Evolutionary conservation across 2,113 vertebrate species (phyloP), one percentile per base, ranked within the genome.

Genomic region (Tachycineta bicolor): DNA sequence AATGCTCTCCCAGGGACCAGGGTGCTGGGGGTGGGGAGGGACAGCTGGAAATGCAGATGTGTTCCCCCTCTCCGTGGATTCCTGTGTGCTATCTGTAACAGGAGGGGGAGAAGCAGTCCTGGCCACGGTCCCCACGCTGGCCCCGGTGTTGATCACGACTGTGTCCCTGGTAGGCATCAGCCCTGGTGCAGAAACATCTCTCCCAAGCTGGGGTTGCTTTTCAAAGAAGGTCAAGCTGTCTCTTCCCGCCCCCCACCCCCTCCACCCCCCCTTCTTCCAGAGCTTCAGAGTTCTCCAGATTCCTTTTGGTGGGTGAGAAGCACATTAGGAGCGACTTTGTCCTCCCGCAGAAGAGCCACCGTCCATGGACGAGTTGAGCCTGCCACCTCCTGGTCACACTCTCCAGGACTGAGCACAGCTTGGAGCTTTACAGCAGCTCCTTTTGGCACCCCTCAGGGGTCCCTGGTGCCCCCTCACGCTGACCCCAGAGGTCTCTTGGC

Each of bases 371-470:
- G 92, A 92, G 94, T 88, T 90, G 90, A 84, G 92, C 79, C 95
- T 97, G 96, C 96, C 96, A 93, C 82, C 96, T 97, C 58, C 96
- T 97, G 97, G 95, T 73, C 64, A 75, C 33, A 34, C 22, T 41
- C 37, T 26, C 82, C 68, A 24, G 47, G 31, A 33, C 53, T 44
- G 33, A 22, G 52, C 80, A 23, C 47, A 10, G 56, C 83, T 29
- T 1, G 29, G 74, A 67, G 69, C 34, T 37, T 34, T 9, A 8
- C 52, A 43, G 49, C 25, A 21, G 31, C 47, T 13, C 62, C 2
- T 56, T 52, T 3, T 1, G 17, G 33, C 29, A 4, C n/a, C 56
- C 19, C 73, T 29, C 25, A 3, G 56, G 52, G 44, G 26, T 49
- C 37, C 14, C 14, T 34, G 12, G 12, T 14, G 25, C 12, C n/a